Evolutionary conservation across 2,113 vertebrate species (phyloP).

Genomic region (Hystrix brachyura): DNA sequence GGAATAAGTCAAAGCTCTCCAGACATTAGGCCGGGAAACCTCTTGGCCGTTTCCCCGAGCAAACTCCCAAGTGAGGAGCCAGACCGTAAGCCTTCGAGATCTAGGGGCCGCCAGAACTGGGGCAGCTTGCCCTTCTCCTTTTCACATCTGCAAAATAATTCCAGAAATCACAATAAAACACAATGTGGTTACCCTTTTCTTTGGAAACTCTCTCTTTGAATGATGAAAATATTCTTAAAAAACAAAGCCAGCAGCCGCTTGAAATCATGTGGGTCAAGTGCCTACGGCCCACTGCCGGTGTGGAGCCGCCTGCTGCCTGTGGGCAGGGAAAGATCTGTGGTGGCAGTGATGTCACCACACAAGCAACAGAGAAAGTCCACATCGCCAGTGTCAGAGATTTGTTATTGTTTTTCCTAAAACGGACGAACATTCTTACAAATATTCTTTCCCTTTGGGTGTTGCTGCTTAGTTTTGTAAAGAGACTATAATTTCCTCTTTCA

Average conservation of each 20-base stretch:
- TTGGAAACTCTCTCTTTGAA: slow-evolving; percentile 39
- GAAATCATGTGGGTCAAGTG: background rate
- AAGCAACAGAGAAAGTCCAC: background rate
- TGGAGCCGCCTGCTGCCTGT: background rate
- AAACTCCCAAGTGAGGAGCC: background rate
- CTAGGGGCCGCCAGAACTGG: background rate
- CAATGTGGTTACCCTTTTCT: slow-evolving; percentile 50
- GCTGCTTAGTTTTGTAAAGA: background rate
- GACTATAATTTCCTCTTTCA: background rate
- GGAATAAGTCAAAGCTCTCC: background rate
- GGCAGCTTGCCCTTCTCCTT: slow-evolving; percentile 25
- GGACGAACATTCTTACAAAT: background rate
- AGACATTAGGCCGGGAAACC: background rate
- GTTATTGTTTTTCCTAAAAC: background rate
- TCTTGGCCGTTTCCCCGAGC: background rate
- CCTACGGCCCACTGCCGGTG: background rate
- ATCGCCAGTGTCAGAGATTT: background rate
- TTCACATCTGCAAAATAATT: slow-evolving; percentile 48
- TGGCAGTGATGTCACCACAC: background rate
- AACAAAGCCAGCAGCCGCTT: background rate
- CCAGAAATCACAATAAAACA: slow-evolving; percentile 49
- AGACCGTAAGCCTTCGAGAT: slow-evolving; percentile 30
- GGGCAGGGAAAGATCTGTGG: background rate
- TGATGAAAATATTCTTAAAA: slow-evolving; percentile 1
- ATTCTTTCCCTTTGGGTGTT: background rate